phyloP scores from a whole-genome alignment of 2,888 invertebrate genomes.

The Terebella lapidaria region DNA sequence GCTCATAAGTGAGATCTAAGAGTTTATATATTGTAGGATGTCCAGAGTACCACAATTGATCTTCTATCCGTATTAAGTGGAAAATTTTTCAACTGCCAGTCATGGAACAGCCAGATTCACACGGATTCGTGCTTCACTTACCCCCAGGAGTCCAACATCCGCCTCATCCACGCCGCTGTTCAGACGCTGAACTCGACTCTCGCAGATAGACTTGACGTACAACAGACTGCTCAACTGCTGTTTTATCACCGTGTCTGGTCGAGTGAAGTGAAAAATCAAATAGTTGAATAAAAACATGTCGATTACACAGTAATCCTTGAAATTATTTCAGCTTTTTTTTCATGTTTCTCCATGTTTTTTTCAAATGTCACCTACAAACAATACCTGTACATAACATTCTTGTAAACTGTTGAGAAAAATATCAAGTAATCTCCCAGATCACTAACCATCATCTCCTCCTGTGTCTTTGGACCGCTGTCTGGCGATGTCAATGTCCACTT shows the following conservation, averaged over 20 bases:
- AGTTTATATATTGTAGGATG: too few relatives aligned
- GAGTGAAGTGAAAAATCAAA: constrained; percentile 5
- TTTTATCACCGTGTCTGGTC: constrained; percentile 68
- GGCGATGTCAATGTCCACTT: constrained; percentile 75
- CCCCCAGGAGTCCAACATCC: constrained; percentile 25
- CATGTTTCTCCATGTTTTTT: too few relatives aligned
- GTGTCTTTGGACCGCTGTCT: constrained; percentile 72
- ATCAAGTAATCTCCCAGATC: too few relatives aligned
- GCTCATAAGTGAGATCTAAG: too few relatives aligned
- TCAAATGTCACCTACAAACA: too few relatives aligned
- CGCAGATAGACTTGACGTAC: constrained; percentile 74
- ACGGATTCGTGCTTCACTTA: constrained; percentile 21
- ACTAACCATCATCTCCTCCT: constrained; percentile 75
- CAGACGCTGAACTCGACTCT: constrained; percentile 60
- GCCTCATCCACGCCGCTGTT: constrained; percentile 54
- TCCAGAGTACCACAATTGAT: too few relatives aligned
- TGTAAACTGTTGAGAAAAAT: too few relatives aligned
- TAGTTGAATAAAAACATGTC: neutral
- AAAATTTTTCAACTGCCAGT: neutral
- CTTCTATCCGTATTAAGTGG: too few relatives aligned
- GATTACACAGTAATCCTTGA: too few relatives aligned
- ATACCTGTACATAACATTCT: too few relatives aligned
- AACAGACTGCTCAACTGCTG: constrained; percentile 80
- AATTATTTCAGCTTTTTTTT: too few relatives aligned
- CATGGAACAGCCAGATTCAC: neutral